These are phyloP conservation scores for Sitta europaea DNA, from an alignment of 2,113 vertebrate genomes.

Conservation along the genomic window DNA sequence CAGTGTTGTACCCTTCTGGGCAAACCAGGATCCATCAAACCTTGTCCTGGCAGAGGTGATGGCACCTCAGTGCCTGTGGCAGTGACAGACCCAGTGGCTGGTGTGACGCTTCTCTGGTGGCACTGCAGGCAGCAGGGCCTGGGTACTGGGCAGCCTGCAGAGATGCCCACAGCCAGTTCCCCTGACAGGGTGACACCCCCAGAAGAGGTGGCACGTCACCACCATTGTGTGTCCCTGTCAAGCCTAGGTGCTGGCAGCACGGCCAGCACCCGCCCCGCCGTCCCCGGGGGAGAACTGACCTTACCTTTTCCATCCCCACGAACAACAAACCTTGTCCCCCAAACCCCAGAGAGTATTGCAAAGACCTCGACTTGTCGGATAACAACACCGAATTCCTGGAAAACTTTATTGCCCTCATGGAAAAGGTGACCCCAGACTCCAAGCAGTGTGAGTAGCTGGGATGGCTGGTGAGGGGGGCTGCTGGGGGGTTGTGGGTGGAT, in stretches of 20 bases:
- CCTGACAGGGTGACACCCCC: fast-evolving
- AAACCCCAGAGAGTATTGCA: conserved; percentile 95
- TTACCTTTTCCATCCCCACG: conserved; percentile 55
- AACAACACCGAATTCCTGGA: conserved; percentile 99
- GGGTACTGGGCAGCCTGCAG: neutral
- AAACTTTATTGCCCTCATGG: conserved; percentile 98
- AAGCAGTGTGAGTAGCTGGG: conserved; percentile 89
- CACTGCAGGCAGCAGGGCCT: neutral
- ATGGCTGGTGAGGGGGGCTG: neutral
- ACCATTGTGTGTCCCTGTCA: neutral
- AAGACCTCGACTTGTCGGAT: conserved; percentile 93
- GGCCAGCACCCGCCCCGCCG: fast-evolving
- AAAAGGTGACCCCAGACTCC: conserved; percentile 98
- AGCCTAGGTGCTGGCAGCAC: neutral
- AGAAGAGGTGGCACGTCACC: neutral
- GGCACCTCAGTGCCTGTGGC: neutral
- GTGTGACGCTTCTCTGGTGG: neutral
- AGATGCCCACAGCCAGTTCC: neutral
- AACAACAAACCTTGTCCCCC: conserved; percentile 57
- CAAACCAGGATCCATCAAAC: neutral
- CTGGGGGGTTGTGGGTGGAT: fast-evolving
- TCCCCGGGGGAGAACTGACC: conserved; percentile 29
- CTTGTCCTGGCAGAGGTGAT: neutral
- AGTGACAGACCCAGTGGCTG: neutral
- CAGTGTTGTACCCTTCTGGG: neutral